Evolutionary conservation across 2,797 vertebrate species (phyloP).

Genomic region (Neosilurus mollespiculum): DNA sequence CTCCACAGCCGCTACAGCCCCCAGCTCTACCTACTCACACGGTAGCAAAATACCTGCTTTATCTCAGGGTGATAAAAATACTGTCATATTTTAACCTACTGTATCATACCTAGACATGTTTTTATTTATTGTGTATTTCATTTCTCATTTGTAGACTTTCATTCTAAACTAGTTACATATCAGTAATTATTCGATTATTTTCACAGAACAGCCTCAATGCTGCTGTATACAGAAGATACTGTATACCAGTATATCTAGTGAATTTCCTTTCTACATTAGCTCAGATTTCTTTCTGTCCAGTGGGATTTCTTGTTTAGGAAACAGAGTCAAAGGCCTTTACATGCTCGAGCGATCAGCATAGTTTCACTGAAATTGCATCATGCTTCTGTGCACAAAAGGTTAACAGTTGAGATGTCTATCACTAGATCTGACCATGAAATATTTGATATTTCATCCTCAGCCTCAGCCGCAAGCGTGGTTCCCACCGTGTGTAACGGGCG

Average conservation of each 20-base stretch:
- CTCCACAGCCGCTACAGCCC: constrained; percentile 68
- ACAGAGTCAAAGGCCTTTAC: background rate
- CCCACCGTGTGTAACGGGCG: constrained; percentile 95
- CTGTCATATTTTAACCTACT: background rate
- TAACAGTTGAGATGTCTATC: constrained; percentile 6
- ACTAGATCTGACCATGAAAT: constrained; percentile 1
- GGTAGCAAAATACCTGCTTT: constrained; percentile 66
- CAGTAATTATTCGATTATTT: background rate
- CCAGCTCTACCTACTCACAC: constrained; percentile 84
- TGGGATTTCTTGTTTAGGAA: background rate
- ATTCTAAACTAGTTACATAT: background rate
- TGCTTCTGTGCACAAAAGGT: background rate
- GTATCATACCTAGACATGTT: no score
- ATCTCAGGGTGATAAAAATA: background rate
- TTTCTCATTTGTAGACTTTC: background rate
- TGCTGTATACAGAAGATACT: no score
- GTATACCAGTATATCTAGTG: background rate
- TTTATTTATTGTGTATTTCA: background rate
- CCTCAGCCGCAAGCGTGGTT: constrained; percentile 86
- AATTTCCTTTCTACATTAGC: background rate
- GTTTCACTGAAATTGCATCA: constrained; percentile 14
- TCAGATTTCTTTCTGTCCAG: background rate
- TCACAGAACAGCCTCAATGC: background rate
- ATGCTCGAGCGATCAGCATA: background rate
- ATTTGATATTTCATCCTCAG: constrained; percentile 61